Evolutionary conservation across 2,888 invertebrate species (phyloP), one percentile per base, ranked within the genome.

Genomic region (Scaeva pyrastri): DNA sequence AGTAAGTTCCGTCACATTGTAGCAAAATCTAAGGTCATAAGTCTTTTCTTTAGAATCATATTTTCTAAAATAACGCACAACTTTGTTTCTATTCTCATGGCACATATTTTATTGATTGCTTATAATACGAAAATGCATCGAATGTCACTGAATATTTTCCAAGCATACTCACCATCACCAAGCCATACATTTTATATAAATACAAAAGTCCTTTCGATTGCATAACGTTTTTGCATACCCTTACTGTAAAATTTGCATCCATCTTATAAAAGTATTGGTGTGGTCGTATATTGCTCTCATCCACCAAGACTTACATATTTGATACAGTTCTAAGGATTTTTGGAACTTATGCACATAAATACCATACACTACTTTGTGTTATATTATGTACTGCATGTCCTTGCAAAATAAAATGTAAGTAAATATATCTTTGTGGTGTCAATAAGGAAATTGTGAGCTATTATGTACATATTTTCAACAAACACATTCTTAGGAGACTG

Each of bases 101-200:
- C n/a, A n/a, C 2, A 72, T 72, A 66, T 66, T 77, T 77, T 72
- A 82, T 82, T 82, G 82, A 82, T 82, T 71, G 58, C 66, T 72
- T 76, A 66, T 70, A 80, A 1, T 31, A 31, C 66, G 82, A 60
- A 82, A 82, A 77, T 77, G 75, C 43, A 50, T 56, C 56, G 73
- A 16, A 48, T 75, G 60, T 31, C 31, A 31, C 8, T 70, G 68
- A 71, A 62, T 39, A 43, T 39, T 19, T 23, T 14, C 41, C 23
- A 4, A n/a, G 19, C 39, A 36, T 56, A 50, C 19, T 10, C 31
- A 31, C 26, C 26, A 6, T 26, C 26, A 26, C 31, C 31, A 5
- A 31, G 8, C 31, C 55, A 26, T 7, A 16, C 39, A n/a, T n/a
- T n/a, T n/a, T n/a, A 6, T 41, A 12, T 7, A 56, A 14, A 39